Evolutionary conservation across 2,113 vertebrate genomes (phyloP), one percentile per base, ranked within the genome.

Genomic region (Gadus macrocephalus): DNA sequence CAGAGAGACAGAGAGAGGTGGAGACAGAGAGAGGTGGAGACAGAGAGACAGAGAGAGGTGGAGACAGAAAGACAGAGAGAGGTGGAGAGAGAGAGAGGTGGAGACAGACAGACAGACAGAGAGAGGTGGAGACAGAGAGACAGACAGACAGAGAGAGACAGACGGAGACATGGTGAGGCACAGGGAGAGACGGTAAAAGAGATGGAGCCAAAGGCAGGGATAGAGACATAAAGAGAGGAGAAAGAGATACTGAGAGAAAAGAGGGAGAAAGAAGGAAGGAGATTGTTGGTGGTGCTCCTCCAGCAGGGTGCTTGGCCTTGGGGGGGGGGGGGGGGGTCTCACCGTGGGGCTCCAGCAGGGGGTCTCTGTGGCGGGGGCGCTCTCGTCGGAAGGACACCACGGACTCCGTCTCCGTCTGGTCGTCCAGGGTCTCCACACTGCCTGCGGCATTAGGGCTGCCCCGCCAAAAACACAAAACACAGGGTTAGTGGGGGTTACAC

Each of bases 351-450:
- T 95, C 95, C 75, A 87, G 82, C 75, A 87, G 82, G 91, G 78
- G 86, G 74, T 95, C 95, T 85, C 94, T 89, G 86, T 94, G 90
- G 3, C 94, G 91, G 16, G 93, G 92, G 5, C 93, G 86, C 72
- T 97, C 95, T 71, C 94, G 92, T 77, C 95, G 86, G 79, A 94
- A 87, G 2, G 94, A 94, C 69, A 95, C 93, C 0, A 96, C 93
- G 1, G 95, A 96, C 86, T 96, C 95, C 0, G 93, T 95, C 76
- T 96, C 94, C 0, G 94, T 95, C 85, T 94, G 94, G 4, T 94
- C 94, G 68, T 96, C 95, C 86, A 95, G 74, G 28, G 94, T 95
- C 84, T 96, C 95, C 69, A 92, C 93, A 27, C 95, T 96, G 82
- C 94, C 93, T 0, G 92, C 90, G 2, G 94, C 90, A 8, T 95